Base-by-base conservation (phyloP, 2,797 vertebrate genomes). In the Platalea minor region DNA sequence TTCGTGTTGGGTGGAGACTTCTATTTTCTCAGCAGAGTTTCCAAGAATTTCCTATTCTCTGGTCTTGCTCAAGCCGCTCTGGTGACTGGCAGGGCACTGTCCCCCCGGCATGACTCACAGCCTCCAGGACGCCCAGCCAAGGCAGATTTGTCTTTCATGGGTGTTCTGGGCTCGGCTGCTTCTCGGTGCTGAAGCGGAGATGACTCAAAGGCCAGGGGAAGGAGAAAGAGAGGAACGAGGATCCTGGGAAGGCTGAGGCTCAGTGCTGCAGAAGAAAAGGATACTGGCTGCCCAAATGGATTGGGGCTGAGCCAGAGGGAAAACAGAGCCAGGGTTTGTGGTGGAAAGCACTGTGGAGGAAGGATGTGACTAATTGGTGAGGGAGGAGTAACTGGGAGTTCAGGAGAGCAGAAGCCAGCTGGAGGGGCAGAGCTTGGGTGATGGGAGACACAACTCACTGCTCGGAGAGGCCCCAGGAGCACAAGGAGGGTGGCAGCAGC, bases 1-100 rank as follows among this genome's bases (percentile, higher is more conserved):
- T 51, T 91, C 82, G 43, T 72, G 16, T 50, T 82, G 79, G 85
- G 80, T 91, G 77, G 83, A 90, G 83, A 41, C 23, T 79, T 82
- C 29, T 48, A 24, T 90, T 91, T 69, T 78, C 76, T 81, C 35
- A 88, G 61, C 11, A 51, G 28, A 57, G 37, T 83, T 94, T 64
- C 76, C 75, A 93, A 87, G 25, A 78, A 81, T 76, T 75, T 51
- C 10, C 10, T 88, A 91, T 59, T 69, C 54, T 86, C 74, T 88
- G 59, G 50, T 82, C 73, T 88, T 86, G 13, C 35, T 73, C 37
- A 78, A 61, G 63, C 74, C 14, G 13, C 31, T 59, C 24, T 2
- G 3, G 1, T 2, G 9, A 37, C 74, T 76, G 85, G 57, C 69
- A 93, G 82, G 64, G 33, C 79, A 78, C 31, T 50, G 50, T 91